Conservation (phyloP, 2,888 invertebrate genomes). For the Fragum fragum region DNA sequence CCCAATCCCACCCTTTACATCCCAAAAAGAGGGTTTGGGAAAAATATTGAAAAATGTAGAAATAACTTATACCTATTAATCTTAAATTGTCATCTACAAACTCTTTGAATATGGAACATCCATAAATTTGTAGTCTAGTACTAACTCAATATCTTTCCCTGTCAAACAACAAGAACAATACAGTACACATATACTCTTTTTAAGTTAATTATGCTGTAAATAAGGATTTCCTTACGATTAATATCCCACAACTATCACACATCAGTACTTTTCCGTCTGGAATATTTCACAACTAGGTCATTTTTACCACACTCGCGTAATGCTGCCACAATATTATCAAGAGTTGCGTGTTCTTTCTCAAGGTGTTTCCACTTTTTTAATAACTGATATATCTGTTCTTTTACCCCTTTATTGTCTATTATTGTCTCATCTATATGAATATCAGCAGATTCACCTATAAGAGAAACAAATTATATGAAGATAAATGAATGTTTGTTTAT, state of each 20-base stretch:
- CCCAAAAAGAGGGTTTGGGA: too few relatives aligned
- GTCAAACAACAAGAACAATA: too few relatives aligned
- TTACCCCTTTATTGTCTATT: constrained; percentile 4
- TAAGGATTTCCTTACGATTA: too few relatives aligned
- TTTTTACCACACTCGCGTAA: background rate
- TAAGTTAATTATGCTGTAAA: too few relatives aligned
- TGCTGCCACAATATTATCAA: background rate
- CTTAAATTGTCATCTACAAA: too few relatives aligned
- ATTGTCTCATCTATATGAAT: background rate
- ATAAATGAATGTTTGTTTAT: background rate
- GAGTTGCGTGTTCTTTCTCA: background rate
- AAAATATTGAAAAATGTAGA: too few relatives aligned
- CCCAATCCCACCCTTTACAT: too few relatives aligned
- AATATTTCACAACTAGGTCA: constrained; percentile 11
- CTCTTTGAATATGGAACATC: too few relatives aligned
- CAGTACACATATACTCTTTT: too few relatives aligned
- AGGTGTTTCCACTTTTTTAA: constrained; percentile 18
- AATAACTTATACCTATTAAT: too few relatives aligned
- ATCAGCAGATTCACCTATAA: constrained; percentile 15
- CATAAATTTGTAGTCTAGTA: too few relatives aligned
- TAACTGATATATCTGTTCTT: constrained; percentile 16
- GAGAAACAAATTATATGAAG: background rate
- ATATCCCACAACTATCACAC: constrained; percentile 24
- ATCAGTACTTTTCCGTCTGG: background rate
- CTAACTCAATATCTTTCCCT: too few relatives aligned